phyloP scores from a whole-genome alignment of 92 coral and sea anemone genomes.

The Epizoanthus fatuus region DNA sequence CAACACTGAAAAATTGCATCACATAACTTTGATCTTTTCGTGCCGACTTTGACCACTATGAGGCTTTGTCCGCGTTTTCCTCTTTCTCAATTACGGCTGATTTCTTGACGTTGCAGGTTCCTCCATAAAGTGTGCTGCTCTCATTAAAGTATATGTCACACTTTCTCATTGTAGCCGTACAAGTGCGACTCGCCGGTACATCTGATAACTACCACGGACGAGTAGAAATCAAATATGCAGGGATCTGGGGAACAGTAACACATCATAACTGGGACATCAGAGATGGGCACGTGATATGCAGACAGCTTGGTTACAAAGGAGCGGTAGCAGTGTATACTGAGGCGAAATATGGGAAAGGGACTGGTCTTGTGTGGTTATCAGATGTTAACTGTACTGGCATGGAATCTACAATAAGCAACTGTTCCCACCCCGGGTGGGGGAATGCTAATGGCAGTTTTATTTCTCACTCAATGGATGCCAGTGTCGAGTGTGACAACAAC shows the following conservation, averaged over 20 bases:
- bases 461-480: background rate
- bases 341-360: constrained; percentile 24
- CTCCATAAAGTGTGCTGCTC: no score
- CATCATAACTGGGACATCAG: constrained; percentile 1
- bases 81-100: no score
- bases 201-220: background rate
- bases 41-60: no score
- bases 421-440: constrained; percentile 28
- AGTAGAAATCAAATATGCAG: constrained; percentile 20
- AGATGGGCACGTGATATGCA: constrained; percentile 23
- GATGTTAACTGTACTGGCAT: constrained; percentile 11
- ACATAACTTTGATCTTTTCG: no score
- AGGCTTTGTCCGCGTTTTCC: no score
- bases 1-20: no score
- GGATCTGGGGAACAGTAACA: constrained; percentile 17
- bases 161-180: background rate
- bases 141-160: no score
- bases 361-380: constrained; percentile 18
- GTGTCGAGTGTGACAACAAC: constrained; percentile 24
- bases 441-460: constrained; percentile 3
- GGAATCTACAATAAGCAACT: constrained; percentile 8
- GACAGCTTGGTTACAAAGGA: background rate
- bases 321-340: constrained; percentile 18
- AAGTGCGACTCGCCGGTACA: constrained; percentile 11
- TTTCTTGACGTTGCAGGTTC: no score